A percentile compares a stretch with the other conserved stretches of the same genome.
Conservation (phyloP, 2,888 invertebrate genomes). For the Megamerina dolium region DNA sequence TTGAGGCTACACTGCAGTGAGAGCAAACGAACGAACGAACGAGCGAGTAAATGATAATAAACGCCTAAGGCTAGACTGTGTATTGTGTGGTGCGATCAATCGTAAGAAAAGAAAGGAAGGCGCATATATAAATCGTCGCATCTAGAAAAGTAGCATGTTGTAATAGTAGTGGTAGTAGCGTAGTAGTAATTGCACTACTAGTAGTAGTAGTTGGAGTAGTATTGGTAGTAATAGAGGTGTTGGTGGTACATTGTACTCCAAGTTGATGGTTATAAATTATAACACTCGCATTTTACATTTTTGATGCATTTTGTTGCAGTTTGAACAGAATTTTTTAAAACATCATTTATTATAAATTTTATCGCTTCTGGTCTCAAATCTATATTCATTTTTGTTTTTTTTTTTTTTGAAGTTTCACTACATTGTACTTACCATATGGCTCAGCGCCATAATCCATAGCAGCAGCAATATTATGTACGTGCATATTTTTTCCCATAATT, state of each 20-base stretch:
- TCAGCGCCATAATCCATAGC: not conserved
- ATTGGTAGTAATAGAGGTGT: not conserved
- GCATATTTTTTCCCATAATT: conserved; percentile 32
- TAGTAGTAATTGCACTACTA: not conserved
- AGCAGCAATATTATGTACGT: conserved; percentile 7
- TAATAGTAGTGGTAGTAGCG: no score
- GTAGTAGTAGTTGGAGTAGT: not conserved
- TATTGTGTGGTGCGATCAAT: conserved; percentile 21
- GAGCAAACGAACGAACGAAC: no score
- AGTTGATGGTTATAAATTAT: conserved; percentile 36
- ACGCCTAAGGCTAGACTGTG: conserved; percentile 28
- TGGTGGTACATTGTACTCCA: conserved; percentile 21
- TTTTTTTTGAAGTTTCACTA: not conserved
- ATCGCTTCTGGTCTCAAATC: conserved; percentile 43
- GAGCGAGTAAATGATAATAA: no score
- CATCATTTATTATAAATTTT: conserved; percentile 46
- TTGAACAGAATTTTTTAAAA: conserved; percentile 19
- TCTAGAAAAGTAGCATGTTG: no score
- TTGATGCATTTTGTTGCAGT: conserved; percentile 2
- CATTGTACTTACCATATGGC: not conserved
- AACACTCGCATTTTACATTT: conserved; percentile 24
- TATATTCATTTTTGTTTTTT: conserved; percentile 6
- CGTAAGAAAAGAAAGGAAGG: conserved; percentile 4
- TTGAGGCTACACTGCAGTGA: not conserved
- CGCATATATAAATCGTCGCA: no score